Percentiles rank a stretch among this genome's conserved stretches.
Evolutionary conservation across 2,113 vertebrate species (phyloP).

Genomic region (Athene cunicularia): DNA sequence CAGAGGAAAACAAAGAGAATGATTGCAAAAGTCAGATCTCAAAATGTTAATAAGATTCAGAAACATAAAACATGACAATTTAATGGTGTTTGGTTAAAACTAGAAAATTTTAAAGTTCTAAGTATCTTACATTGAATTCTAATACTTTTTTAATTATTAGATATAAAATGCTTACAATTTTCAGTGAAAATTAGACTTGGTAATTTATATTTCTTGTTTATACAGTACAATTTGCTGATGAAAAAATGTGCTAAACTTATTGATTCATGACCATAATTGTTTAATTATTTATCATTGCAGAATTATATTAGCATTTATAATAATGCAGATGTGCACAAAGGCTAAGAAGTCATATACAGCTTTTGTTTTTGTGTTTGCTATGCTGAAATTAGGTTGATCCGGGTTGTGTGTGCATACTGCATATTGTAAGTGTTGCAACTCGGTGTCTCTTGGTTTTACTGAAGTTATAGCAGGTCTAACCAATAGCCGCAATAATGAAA

Average conservation of each 20-base stretch:
- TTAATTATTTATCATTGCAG: constrained; percentile 99
- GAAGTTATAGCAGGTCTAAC: neutral
- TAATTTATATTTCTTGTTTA: constrained; percentile 99
- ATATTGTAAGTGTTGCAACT: constrained; percentile 39
- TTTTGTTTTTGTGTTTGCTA: constrained; percentile 86
- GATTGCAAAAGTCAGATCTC: constrained; percentile 76
- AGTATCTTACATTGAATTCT: constrained; percentile 78
- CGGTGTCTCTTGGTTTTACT: neutral
- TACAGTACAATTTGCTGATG: constrained; percentile 99
- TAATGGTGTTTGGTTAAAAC: constrained; percentile 77
- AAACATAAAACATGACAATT: constrained; percentile 81
- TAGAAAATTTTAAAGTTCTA: constrained; percentile 76
- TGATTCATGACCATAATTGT: constrained; percentile 99
- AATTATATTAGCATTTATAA: constrained; percentile 99
- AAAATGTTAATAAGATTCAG: constrained; percentile 83
- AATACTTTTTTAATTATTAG: constrained; percentile 93
- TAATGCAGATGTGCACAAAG: constrained; percentile 89
- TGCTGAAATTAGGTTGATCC: constrained; percentile 74
- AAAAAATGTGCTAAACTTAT: constrained; percentile 99
- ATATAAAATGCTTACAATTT: constrained; percentile 93
- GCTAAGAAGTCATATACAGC: constrained; percentile 88
- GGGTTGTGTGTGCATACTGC: constrained; percentile 43
- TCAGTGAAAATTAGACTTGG: constrained; percentile 97
- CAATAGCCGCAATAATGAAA: neutral
- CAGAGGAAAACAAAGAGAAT: constrained; percentile 73